These are phyloP conservation scores for Philantomba maxwellii DNA, from an alignment of 2,113 vertebrate species.

Conservation along the genomic window DNA sequence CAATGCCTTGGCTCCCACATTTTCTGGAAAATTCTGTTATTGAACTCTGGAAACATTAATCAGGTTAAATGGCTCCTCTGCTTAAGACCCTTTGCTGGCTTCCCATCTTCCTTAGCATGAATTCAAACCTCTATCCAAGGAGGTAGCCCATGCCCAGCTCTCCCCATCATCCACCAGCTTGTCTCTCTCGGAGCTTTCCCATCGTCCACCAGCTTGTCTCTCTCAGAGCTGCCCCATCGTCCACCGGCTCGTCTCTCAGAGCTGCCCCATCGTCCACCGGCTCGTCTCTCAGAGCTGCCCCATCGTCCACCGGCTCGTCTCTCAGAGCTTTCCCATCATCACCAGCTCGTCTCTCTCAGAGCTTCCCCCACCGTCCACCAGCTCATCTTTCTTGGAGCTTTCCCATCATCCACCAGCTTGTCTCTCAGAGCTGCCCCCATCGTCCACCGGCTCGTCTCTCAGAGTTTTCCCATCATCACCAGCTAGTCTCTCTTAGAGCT, in stretches of 20 bases:
- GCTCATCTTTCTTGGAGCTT: fast-evolving
- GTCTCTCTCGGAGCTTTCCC: too few species aligned
- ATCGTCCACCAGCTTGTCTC: too few species aligned
- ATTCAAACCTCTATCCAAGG: neutral
- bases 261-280: fast-evolving
- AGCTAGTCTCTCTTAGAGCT: too few species aligned
- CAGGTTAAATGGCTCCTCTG: neutral
- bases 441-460: neutral
- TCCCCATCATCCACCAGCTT: fast-evolving
- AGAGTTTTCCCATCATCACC: too few species aligned
- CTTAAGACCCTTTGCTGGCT: neutral
- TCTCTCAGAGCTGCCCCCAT: neutral
- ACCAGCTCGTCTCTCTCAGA: neutral
- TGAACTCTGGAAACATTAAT: neutral
- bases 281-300: neutral
- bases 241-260: neutral
- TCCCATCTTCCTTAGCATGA: neutral
- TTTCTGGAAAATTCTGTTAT: neutral
- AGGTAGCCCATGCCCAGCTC: neutral
- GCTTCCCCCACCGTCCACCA: too few species aligned
- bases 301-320: neutral
- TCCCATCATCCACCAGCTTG: fast-evolving
- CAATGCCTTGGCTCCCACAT: neutral
- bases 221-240: too few species aligned
- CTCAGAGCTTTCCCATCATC: neutral